phyloP scores from a whole-genome alignment of 2,113 vertebrate species.

The Nothocercus julius region DNA sequence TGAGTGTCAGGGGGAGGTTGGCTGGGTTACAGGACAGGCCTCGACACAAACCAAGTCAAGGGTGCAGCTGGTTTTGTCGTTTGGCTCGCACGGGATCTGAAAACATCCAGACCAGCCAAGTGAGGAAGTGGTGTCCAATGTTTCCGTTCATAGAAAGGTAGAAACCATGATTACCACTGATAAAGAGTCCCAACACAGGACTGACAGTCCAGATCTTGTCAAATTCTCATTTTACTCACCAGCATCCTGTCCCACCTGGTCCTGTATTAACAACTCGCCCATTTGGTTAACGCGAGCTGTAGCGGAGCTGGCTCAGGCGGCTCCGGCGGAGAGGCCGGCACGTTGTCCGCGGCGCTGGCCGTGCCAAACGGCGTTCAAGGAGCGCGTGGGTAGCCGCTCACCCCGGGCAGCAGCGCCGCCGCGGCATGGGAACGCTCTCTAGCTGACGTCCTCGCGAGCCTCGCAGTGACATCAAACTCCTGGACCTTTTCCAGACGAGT shows the following conservation, averaged over 20 bases:
- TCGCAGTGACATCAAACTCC: constrained; percentile 50
- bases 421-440: constrained; percentile 25
- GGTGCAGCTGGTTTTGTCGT: rapidly evolving
- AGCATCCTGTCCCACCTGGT: not conserved
- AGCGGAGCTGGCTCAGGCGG: not conserved
- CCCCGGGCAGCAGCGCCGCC: not conserved
- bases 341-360: not conserved
- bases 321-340: rapidly evolving
- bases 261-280: not conserved
- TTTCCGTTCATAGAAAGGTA: not conserved
- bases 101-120: not conserved
- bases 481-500: constrained; percentile 32
- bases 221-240: not conserved
- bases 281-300: not conserved
- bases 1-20: not conserved
- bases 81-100: not conserved
- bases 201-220: not conserved
- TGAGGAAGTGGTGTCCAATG: not conserved
- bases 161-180: not conserved
- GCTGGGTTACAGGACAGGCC: not conserved
- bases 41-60: not conserved
- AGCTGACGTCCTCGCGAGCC: constrained; percentile 37
- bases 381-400: too few relatives aligned
- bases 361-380: too few relatives aligned
- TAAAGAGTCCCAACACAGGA: not conserved